Percentiles rank a stretch among this genome's conserved stretches.
These are phyloP conservation scores for Nyctereutes procyonoides DNA, from an alignment of 2,113 vertebrate species.

Conservation along the genomic window DNA sequence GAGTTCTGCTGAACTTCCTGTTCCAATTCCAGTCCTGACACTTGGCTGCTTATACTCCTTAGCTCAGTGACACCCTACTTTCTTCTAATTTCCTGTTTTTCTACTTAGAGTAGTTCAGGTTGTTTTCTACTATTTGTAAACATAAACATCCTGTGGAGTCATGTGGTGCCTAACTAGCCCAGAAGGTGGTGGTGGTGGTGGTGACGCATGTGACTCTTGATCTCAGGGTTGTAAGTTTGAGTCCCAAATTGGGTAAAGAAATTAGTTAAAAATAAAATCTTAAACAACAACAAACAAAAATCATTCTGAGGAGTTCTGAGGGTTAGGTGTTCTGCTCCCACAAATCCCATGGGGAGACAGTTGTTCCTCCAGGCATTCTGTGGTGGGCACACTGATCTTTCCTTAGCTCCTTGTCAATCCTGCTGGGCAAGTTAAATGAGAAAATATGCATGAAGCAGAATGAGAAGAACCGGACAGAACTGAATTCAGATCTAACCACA, in stretches of 20 bases:
- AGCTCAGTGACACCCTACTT: neutral
- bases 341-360: neutral
- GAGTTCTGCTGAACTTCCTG: neutral
- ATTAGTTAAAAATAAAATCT: neutral
- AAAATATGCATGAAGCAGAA: neutral
- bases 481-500: neutral
- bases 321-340: neutral
- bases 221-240: neutral
- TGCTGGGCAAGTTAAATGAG: neutral
- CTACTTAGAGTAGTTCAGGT: neutral
- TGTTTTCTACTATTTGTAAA: neutral
- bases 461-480: neutral
- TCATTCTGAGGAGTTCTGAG: neutral
- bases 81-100: neutral
- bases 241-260: neutral
- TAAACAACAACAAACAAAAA: neutral
- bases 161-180: neutral
- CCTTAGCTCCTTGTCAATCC: neutral
- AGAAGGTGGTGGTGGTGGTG: neutral
- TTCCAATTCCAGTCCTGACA: neutral
- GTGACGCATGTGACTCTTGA: neutral
- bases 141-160: neutral
- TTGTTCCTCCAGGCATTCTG: neutral
- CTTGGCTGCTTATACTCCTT: neutral
- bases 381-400: neutral